These are phyloP conservation scores for Crematogaster levior DNA, from an alignment of 2,888 invertebrate species.

Conservation along the genomic window DNA sequence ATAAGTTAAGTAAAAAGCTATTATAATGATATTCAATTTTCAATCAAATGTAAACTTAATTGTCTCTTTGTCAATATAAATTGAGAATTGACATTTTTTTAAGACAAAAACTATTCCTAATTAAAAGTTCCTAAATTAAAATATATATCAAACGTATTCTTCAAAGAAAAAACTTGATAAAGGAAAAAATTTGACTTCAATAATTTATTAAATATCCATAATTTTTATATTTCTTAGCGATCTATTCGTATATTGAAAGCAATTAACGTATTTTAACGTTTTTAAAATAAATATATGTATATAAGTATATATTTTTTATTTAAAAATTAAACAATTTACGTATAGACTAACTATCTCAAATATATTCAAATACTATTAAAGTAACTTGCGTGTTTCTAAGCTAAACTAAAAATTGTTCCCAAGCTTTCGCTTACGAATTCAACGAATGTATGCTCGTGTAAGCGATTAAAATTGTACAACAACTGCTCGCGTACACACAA, in stretches of 20 bases:
- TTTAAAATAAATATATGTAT: conserved; percentile 6
- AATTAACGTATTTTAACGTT: not conserved
- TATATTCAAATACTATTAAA: not conserved
- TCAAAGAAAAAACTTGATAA: not conserved
- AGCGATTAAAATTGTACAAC: conserved; percentile 24
- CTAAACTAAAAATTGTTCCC: not conserved
- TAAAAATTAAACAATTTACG: not conserved
- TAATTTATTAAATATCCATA: conserved; percentile 23
- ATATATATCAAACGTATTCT: not conserved
- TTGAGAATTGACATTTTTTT: conserved; percentile 9
- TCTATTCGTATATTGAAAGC: not conserved
- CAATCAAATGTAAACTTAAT: conserved; percentile 23
- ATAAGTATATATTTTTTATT: too few species aligned
- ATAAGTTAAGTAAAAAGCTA: not conserved
- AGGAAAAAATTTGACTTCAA: not conserved
- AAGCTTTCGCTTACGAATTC: conserved; percentile 4
- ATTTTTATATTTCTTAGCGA: not conserved
- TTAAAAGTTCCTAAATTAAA: not conserved
- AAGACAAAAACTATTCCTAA: too few species aligned
- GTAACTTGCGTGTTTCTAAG: not conserved
- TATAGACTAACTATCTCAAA: not conserved
- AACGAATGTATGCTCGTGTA: not conserved
- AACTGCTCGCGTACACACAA: not conserved
- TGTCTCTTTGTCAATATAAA: not conserved
- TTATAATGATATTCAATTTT: not conserved